Percentiles rank a stretch among this genome's conserved stretches.
These are phyloP conservation scores for Brachionus koreanus DNA, from an alignment of 1,140 invertebrate species.

Conservation along the genomic window DNA sequence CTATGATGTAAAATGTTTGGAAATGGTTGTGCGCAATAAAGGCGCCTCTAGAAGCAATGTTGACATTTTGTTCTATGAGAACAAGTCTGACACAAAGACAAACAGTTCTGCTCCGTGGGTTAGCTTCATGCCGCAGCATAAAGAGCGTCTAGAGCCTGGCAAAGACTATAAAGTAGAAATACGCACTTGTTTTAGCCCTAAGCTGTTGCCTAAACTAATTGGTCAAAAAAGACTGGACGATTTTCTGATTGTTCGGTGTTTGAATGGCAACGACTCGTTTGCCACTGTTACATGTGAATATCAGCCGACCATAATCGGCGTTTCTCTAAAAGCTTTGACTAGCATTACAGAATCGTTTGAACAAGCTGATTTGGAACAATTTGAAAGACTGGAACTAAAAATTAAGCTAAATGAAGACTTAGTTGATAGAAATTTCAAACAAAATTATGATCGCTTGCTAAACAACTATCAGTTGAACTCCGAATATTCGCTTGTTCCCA, in stretches of 20 bases:
- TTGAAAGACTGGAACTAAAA: not conserved
- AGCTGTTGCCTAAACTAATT: not conserved
- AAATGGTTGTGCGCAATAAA: slow-evolving; percentile 12
- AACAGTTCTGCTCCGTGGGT: not conserved
- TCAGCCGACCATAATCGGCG: slow-evolving; percentile 19
- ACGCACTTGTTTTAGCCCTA: not conserved
- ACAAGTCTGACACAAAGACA: not conserved
- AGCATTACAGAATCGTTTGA: not conserved
- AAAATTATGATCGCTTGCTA: not conserved
- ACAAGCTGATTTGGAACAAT: not conserved
- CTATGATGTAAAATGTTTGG: slow-evolving; percentile 17
- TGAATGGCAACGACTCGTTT: slow-evolving; percentile 30
- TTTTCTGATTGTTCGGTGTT: slow-evolving; percentile 33
- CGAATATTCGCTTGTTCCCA: not conserved
- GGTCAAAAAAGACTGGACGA: not conserved
- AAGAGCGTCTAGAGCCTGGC: slow-evolving; percentile 28
- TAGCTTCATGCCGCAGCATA: slow-evolving; percentile 3
- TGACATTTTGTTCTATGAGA: slow-evolving; percentile 33
- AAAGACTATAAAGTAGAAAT: not conserved
- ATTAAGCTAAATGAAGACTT: not conserved
- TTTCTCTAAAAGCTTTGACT: not conserved
- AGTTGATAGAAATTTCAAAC: not conserved
- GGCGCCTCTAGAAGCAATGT: slow-evolving; percentile 14
- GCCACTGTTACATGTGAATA: slow-evolving; percentile 29
- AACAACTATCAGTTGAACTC: not conserved